Conservation (phyloP, 2,113 vertebrate species). For the Odocoileus hemionus region DNA sequence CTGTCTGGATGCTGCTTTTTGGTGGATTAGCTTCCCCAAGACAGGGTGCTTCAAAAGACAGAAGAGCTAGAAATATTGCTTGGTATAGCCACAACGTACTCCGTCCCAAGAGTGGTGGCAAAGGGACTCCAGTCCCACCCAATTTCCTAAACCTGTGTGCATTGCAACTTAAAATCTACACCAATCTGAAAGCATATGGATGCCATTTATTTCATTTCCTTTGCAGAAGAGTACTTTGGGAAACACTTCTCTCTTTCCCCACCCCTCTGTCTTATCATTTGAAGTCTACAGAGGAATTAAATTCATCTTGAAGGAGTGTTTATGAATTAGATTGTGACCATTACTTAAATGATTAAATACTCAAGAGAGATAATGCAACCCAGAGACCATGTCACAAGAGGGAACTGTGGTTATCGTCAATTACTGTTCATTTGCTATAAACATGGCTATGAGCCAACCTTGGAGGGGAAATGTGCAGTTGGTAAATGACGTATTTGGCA, state of each 20-base stretch:
- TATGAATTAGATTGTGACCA: slow-evolving; percentile 37
- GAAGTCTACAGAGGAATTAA: slow-evolving; percentile 10
- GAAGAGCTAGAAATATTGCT: background rate
- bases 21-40: background rate
- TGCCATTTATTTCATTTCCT: slow-evolving; percentile 42
- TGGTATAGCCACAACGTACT: background rate
- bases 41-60: background rate
- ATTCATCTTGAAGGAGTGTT: slow-evolving; percentile 36
- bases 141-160: background rate
- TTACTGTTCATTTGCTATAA: slow-evolving; percentile 51
- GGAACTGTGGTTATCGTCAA: slow-evolving; percentile 21
- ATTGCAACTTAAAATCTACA: slow-evolving; percentile 37
- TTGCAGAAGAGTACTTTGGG: background rate
- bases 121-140: background rate
- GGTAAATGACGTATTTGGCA: slow-evolving; percentile 16
- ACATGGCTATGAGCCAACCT: slow-evolving; percentile 20
- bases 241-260: background rate
- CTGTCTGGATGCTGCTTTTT: background rate
- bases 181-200: slow-evolving; percentile 7
- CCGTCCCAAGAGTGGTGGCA: background rate
- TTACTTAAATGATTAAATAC: slow-evolving; percentile 55
- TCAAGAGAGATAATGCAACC: slow-evolving; percentile 27
- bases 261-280: background rate
- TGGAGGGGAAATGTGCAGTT: background rate
- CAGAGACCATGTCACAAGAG: slow-evolving; percentile 18